phyloP scores from a whole-genome alignment of 2,888 invertebrate species.

The Lepidochrysops patricia region DNA sequence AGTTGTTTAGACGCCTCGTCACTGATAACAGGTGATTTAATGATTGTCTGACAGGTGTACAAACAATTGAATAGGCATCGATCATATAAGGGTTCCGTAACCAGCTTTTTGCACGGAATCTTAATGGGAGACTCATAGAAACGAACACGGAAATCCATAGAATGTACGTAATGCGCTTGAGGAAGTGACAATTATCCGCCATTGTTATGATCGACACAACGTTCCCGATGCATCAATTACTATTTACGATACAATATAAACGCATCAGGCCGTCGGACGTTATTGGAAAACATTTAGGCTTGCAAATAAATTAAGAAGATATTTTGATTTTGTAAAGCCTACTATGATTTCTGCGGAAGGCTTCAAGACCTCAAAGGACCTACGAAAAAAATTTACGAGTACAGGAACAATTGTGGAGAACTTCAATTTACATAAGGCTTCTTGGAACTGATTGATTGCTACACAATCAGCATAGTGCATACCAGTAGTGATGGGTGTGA shows the following conservation, averaged over 20 bases:
- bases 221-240: slow-evolving; percentile 1
- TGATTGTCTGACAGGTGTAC: background rate
- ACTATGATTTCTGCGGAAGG: too few species aligned
- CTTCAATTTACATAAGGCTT: too few species aligned
- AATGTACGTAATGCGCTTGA: slow-evolving; percentile 1
- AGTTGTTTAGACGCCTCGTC: too few species aligned
- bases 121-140: slow-evolving; percentile 8
- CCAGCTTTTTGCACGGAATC: background rate
- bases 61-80: background rate
- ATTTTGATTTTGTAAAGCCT: background rate
- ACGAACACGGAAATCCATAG: slow-evolving; percentile 3
- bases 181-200: background rate
- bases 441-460: too few species aligned
- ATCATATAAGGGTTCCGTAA: slow-evolving; percentile 6
- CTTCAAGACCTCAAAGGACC: too few species aligned
- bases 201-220: slow-evolving; percentile 5
- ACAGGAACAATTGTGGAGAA: too few species aligned
- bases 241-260: background rate
- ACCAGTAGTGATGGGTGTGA: too few species aligned
- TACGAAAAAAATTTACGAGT: too few species aligned
- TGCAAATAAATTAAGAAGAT: background rate
- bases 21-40: background rate
- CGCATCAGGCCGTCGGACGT: background rate
- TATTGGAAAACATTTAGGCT: background rate
- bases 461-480: too few species aligned